Base-by-base conservation (phyloP, 2,113 vertebrate species). In the Guaruba guarouba region DNA sequence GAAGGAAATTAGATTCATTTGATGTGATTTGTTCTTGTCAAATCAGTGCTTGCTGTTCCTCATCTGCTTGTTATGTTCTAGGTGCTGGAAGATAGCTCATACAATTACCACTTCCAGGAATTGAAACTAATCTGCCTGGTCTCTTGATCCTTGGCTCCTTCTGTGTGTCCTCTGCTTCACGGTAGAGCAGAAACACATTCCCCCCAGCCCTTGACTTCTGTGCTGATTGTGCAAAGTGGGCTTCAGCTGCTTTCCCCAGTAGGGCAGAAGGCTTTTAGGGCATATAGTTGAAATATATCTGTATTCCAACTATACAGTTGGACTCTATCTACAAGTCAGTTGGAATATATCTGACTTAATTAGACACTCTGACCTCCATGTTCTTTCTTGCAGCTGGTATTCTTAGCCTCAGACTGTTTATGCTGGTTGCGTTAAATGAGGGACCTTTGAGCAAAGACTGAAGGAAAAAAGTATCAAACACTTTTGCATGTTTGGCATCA, bases 1-100 rank as follows among this genome's bases (percentile, higher is more conserved):
- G 74, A 85, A 93, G 39, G 81, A 95, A 95, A 95, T 95, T 28
- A 73, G 74, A 91, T 85, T 91, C 69, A 93, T 84, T 93, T 86
- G 51, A 95, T 93, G 66, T 73, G 81, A 96, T 93, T 91, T 95
- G 74, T 91, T 95, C 70, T 69, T 89, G 86, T 91, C 77, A 89
- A 82, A 93, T 82, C 70, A 69, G 39, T 49, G 76, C 44, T 87
- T 3, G 1, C 48, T 76, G 52, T 82, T 95, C 83, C 69, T 95
- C 61, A 48, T 87, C 83, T 68, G 16, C 39, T 82, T 87, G n/a
- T 63, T 90, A 66, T 91, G 77, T 91, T 95, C 74, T 64, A 92
- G 86, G 74, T 5, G 2, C 62, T 93, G 80, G 73, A 89, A 93
- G 95, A 82, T 2, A 78, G 66, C 63, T 92, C 86, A 75, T 86